Base-by-base conservation (phyloP, 2,113 vertebrate species). In the Carassius gibelio region DNA sequence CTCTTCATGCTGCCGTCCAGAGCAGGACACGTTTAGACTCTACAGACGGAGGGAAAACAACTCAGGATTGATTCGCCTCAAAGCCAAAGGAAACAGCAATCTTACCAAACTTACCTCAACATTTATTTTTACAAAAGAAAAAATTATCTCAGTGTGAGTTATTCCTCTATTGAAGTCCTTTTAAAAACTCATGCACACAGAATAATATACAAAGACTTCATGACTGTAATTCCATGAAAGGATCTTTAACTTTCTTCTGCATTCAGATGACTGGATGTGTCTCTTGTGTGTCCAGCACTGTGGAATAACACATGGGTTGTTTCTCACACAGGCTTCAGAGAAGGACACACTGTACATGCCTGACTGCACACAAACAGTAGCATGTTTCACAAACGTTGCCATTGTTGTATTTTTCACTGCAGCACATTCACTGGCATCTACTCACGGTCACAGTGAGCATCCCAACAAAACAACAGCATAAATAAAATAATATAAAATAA, bases 281-380 rank as follows among this genome's bases (percentile, higher is more conserved):
- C 8, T 15, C 50, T 13, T 75, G 21, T 75, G 45, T 34, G 64
- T 30, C 26, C 26, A 68, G 11, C 30, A 9, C 66, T 68, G 30
- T 19, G 66, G 9, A 62, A 79, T 17, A 66, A 81, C 78, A 68
- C 42, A 68, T 5, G 15, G 77, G n/a, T 21, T n/a, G 23, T 42
- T 81, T 81, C 74, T 57, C 77, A 80, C 77, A 62, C 62, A 48
- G 57, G 69, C 69, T 74, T 76, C 23, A 77, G 52, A 57, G 76
- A 30, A 30, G 13, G 17, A 68, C n/a, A 34, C 42, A 89, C 30
- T 30, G 30, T 30, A 30, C 89, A 91, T 80, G 91, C 92, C 86
- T 90, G 87, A 26, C 85, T 92, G 92, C 90, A 91, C 92, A 87
- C 57, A 88, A 87, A 94, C 92, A 92, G 90, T 90, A 90, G 89